Evolutionary conservation across 2,797 vertebrate genomes (phyloP), one percentile per base, ranked within the genome.

Genomic region (Huso huso): DNA sequence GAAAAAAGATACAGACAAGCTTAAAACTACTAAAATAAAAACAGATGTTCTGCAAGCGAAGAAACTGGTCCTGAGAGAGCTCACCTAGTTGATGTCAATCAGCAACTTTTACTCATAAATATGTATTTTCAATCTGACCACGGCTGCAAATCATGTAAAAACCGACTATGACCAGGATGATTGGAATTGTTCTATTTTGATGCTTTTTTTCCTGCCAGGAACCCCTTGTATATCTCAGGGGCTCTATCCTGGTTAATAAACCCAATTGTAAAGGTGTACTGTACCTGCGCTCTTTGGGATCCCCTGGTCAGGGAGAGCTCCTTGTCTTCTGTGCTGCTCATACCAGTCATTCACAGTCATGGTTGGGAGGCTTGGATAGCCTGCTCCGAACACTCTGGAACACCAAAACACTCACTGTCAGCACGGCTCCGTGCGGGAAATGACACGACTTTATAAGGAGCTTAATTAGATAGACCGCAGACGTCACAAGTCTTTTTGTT

Each of bases 281-380:
- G 52, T 67, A 48, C 67, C 48, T 1, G 78, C 7, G 15, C 73
- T 83, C 48, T 75, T 84, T 1, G 86, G 78, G 1, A 79, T 59
- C 0, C 89, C 90, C 72, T 89, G 92, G 69, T 90, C 92, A 0
- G 93, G 90, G 61, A 92, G 73, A 1, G 65, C 66, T n/a, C 89
- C 89, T 0, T 74, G 82, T 62, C 75, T 89, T 5, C 49, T 82
- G 74, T 89, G 95, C 55, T 98, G 90, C 0, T 98, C 91, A 3
- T 97, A 99, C 96, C 96, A 99, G 50, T 99, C 94, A 48, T 95
- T 88, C 70, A 99, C 96, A 0, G 95, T 92, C 95, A 99, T 93
- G 0, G 94, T 93, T 8, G 96, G 74, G 62, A 98, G 82, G 71
- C 94, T 93, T 0, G 96, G 96, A 69, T 99, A 98, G 0, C 96